Conservation (phyloP, 2,888 invertebrate species). For the Stenolophus ochropezus region DNA sequence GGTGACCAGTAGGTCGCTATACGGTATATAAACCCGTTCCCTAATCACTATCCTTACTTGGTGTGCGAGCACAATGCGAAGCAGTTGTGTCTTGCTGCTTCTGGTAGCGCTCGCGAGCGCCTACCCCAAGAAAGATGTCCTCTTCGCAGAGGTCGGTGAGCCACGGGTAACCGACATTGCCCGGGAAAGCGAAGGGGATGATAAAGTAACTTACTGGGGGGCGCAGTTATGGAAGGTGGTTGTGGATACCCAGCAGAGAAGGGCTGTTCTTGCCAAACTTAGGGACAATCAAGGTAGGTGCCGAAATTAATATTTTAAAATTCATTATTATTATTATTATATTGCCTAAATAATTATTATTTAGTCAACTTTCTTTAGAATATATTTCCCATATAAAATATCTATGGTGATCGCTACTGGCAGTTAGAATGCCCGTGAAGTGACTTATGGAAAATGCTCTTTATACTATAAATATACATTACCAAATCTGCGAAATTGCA, state of each 20-base stretch:
- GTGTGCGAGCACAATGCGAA: conserved; percentile 3
- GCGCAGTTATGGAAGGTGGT: conserved; percentile 85
- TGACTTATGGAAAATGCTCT: too few relatives aligned
- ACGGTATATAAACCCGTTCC: conserved; percentile 42
- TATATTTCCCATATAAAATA: too few relatives aligned
- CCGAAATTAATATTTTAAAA: background rate
- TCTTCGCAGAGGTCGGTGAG: conserved; percentile 6
- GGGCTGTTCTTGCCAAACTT: conserved; percentile 74
- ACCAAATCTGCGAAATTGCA: too few relatives aligned
- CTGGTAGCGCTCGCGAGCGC: conserved; percentile 20
- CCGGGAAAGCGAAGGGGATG: conserved; percentile 4
- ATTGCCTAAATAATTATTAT: background rate
- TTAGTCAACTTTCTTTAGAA: conserved; percentile 42
- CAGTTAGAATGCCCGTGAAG: too few relatives aligned
- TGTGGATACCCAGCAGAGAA: conserved; percentile 75
- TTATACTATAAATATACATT: too few relatives aligned
- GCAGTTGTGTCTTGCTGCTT: background rate
- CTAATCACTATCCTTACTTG: conserved; percentile 10
- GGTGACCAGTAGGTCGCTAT: conserved; percentile 35
- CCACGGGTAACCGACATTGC: background rate
- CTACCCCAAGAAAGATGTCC: conserved; percentile 19
- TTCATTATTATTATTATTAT: conserved; percentile 12
- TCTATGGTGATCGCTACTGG: too few relatives aligned
- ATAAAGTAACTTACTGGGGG: conserved; percentile 80
- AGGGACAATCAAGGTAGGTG: conserved; percentile 77